Evolutionary conservation across 1,140 invertebrate genomes (phyloP).

Genomic region (Bathynomus jamesi): DNA sequence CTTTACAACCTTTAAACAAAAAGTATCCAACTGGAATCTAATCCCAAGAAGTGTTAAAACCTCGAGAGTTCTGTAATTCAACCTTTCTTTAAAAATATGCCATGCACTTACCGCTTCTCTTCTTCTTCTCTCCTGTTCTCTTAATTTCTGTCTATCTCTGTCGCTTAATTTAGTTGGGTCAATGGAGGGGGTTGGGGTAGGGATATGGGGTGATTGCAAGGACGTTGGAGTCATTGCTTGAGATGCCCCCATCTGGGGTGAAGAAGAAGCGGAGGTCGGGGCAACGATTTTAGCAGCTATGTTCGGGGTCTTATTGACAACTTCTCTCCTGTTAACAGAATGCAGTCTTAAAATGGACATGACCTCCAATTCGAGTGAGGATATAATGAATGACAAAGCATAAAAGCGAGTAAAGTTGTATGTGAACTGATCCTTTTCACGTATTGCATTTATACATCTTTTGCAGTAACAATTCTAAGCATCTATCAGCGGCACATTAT

Average conservation of each 20-base stretch:
- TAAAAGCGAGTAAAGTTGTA: too few species aligned
- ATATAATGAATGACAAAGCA: too few species aligned
- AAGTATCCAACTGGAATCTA: too few species aligned
- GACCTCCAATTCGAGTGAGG: background rate
- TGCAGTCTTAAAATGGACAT: background rate
- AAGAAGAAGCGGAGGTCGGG: constrained; percentile 22
- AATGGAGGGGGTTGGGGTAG: constrained; percentile 19
- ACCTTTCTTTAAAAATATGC: too few species aligned
- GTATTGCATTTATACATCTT: too few species aligned
- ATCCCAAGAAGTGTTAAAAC: too few species aligned
- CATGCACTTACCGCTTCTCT: constrained; percentile 75
- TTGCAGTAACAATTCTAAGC: too few species aligned
- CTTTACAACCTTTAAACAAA: too few species aligned
- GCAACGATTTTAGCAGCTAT: background rate
- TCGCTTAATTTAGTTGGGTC: constrained; percentile 31
- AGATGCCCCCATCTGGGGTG: background rate
- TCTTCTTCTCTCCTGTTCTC: constrained; percentile 68
- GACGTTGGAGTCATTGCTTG: constrained; percentile 6
- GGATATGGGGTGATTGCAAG: constrained; percentile 26
- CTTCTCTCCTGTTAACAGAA: background rate
- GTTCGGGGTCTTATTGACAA: background rate
- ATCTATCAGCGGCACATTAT: too few species aligned
- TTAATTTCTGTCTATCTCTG: constrained; percentile 33
- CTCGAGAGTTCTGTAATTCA: too few species aligned
- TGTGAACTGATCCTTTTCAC: too few species aligned